A percentile compares a stretch with the other conserved stretches of the same genome.
Evolutionary conservation across 1,140 invertebrate species (phyloP).

Genomic region (Drosophila novamexicana): DNA sequence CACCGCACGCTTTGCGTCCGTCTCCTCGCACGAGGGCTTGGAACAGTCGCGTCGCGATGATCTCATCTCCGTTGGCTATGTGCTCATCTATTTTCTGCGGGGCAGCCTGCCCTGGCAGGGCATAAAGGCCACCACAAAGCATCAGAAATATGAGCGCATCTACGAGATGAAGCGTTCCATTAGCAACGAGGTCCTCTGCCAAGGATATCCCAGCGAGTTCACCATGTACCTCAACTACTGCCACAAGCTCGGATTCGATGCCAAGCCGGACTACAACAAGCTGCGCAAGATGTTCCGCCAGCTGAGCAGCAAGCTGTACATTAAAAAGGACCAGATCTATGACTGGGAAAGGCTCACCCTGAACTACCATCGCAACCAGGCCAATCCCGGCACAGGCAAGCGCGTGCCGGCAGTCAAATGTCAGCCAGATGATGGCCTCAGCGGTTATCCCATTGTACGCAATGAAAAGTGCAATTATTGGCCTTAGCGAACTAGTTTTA

Average conservation of each 20-base stretch:
- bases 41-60: slow-evolving; percentile 96
- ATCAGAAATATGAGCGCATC: slow-evolving; percentile 98
- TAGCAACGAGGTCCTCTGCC: slow-evolving; percentile 95
- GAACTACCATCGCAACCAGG: slow-evolving; percentile 85
- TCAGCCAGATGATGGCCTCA: slow-evolving; percentile 30
- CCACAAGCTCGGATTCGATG: slow-evolving; percentile 96
- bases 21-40: slow-evolving; percentile 97
- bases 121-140: slow-evolving; percentile 95
- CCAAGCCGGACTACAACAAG: slow-evolving; percentile 97
- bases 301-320: slow-evolving; percentile 88
- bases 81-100: slow-evolving; percentile 97
- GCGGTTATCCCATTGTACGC: slow-evolving; percentile 46
- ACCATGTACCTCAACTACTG: slow-evolving; percentile 99
- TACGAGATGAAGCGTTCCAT: slow-evolving; percentile 98
- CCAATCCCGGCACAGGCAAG: slow-evolving; percentile 37
- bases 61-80: slow-evolving; percentile 97
- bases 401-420: neutral
- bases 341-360: slow-evolving; percentile 99
- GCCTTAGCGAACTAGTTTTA: neutral
- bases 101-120: slow-evolving; percentile 97
- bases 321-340: slow-evolving; percentile 99
- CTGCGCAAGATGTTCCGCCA: slow-evolving; percentile 97
- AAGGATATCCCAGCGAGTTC: slow-evolving; percentile 97
- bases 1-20: slow-evolving; percentile 97
- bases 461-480: slow-evolving; percentile 38